Base-by-base conservation (phyloP, 1,140 invertebrate species). In the Eupeodes corollae region DNA sequence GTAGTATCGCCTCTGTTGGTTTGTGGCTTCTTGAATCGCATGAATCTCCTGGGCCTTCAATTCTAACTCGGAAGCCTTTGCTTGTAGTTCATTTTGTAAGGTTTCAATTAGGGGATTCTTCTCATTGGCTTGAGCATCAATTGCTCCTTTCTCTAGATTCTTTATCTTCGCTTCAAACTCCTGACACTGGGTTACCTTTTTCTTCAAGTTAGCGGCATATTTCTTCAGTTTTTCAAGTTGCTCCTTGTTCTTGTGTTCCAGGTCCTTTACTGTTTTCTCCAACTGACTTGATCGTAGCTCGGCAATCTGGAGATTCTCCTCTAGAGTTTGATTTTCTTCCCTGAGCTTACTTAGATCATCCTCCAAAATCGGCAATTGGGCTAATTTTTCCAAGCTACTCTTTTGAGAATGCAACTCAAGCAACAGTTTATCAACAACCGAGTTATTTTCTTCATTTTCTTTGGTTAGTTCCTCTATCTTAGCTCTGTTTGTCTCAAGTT, bases 201-300 rank as follows among this genome's bases (percentile, higher is more conserved):
- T 84, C 58, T 87, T 87, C 9, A 86, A 70, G 56, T 78, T 84
- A 0, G 79, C 70, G 3, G 83, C 83, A 52, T 83, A 78, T 52
- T 85, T 85, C 54, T 86, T 86, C 61, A 87, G 75, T 65, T 86
- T 86, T 44, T 86, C 82, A 19, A 80, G 57, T 38, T 57, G 42
- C 46, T 73, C 60, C 58, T 59, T 56, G 67, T 80, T 60, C 57
- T 69, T 72, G 51, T 60, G 49, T 63, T 73, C 56, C 42, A 70
- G 15, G 49, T 67, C 51, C 64, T 50, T 48, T 69, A 79, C 57
- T 59, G 69, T 72, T 52, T 58, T 49, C 62, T 72, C 56, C 49
- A 58, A 21, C 39, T 47, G 31, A 16, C n/a, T 6, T 26, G 21
- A 5, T 64, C 6, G 69, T 55, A 37, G 63, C 49, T 18, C 56